Percentiles rank a stretch among this genome's conserved stretches.
phyloP scores from a whole-genome alignment of 2,888 invertebrate species.

The Crossocerus cetratus region DNA sequence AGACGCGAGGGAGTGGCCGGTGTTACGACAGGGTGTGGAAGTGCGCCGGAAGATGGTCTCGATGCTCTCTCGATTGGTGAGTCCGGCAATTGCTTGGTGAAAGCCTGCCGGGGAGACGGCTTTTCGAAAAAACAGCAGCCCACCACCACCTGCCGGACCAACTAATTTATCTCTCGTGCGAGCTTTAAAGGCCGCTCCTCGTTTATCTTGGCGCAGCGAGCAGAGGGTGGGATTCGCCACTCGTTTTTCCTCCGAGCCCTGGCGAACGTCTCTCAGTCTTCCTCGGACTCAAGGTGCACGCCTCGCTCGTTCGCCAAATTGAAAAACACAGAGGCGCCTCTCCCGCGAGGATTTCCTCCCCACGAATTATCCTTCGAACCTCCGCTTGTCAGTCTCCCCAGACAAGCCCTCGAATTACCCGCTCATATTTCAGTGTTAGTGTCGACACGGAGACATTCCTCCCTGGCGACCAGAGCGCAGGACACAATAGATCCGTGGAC shows the following conservation, averaged over 20 bases:
- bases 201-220: constrained; percentile 59
- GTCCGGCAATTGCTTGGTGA: constrained; percentile 45
- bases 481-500: too few relatives aligned
- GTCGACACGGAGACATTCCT: neutral
- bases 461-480: neutral
- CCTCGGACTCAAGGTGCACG: constrained; percentile 7
- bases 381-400: constrained; percentile 20
- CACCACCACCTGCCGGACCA: constrained; percentile 60
- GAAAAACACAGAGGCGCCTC: constrained; percentile 52
- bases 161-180: constrained; percentile 65
- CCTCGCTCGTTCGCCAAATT: constrained; percentile 49
- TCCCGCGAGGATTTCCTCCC: constrained; percentile 23
- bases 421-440: constrained; percentile 15
- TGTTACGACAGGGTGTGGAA: constrained; percentile 6
- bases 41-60: constrained; percentile 34
- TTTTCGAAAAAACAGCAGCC: constrained; percentile 50
- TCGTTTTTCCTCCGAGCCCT: constrained; percentile 45
- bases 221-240: constrained; percentile 48
- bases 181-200: constrained; percentile 61
- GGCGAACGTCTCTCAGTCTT: constrained; percentile 21
- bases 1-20: constrained; percentile 3
- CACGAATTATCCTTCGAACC: constrained; percentile 37
- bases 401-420: constrained; percentile 11
- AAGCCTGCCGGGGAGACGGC: constrained; percentile 49
- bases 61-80: constrained; percentile 40